A percentile compares a stretch with the other conserved stretches of the same genome.
phyloP scores from a whole-genome alignment of 2,113 vertebrate genomes.

The Lethenteron reissneri region DNA sequence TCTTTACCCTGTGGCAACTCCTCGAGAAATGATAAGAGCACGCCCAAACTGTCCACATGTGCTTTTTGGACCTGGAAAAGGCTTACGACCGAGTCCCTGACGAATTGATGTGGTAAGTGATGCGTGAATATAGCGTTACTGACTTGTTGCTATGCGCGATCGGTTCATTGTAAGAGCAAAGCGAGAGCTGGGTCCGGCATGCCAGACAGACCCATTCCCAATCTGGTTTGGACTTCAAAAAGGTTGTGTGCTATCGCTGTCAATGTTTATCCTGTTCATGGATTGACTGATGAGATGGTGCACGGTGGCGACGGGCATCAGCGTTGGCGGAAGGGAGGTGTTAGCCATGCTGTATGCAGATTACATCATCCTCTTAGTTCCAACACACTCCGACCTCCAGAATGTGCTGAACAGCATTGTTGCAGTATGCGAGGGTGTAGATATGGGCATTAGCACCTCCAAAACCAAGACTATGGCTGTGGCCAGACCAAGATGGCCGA shows the following conservation, averaged over 20 bases:
- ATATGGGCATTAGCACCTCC: too few species aligned
- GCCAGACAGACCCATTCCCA: background rate
- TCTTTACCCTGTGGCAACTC: background rate
- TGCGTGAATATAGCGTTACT: background rate
- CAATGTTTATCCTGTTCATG: background rate
- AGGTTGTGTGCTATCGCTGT: background rate
- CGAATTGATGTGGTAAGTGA: background rate
- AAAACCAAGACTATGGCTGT: too few species aligned
- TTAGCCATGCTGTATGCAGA: too few species aligned
- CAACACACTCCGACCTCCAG: too few species aligned
- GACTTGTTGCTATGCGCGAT: background rate
- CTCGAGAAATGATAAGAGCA: background rate
- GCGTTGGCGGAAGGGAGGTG: too few species aligned
- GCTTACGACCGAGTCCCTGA: background rate
- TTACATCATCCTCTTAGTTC: too few species aligned
- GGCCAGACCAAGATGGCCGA: too few species aligned
- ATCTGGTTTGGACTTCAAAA: too few species aligned
- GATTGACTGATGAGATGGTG: too few species aligned
- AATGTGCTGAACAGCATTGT: too few species aligned
- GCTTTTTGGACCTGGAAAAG: background rate
- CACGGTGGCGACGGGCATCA: too few species aligned
- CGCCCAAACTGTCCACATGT: background rate
- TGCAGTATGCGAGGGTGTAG: too few species aligned
- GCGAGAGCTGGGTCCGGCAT: background rate
- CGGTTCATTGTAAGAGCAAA: background rate